Percentiles rank a stretch among this genome's conserved stretches.
phyloP scores from a whole-genome alignment of 2,888 invertebrate genomes.

The Xylota segnis region DNA sequence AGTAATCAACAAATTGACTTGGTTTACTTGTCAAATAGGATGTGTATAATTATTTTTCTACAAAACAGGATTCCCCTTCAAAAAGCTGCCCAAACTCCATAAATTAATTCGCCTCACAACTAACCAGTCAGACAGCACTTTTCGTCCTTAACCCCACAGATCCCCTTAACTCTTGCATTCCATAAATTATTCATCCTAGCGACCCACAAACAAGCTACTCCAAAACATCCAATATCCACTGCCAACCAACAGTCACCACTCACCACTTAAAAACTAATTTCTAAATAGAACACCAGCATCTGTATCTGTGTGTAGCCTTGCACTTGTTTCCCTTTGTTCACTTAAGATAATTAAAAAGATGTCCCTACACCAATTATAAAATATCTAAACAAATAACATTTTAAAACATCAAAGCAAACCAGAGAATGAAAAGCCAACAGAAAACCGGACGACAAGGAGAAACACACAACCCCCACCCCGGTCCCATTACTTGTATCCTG shows the following conservation, averaged over 20 bases:
- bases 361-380: slow-evolving; percentile 68
- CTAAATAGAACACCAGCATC: not conserved
- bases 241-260: not conserved
- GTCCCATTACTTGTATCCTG: slow-evolving; percentile 51
- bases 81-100: no score
- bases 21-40: no score
- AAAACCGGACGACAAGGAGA: slow-evolving; percentile 18
- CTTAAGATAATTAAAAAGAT: slow-evolving; percentile 69
- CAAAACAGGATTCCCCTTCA: not conserved
- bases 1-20: no score
- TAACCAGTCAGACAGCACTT: not conserved
- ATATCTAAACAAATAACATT: slow-evolving; percentile 65
- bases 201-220: not conserved
- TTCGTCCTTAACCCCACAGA: not conserved
- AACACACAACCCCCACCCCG: not conserved
- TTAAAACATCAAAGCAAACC: slow-evolving; percentile 61
- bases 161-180: not conserved
- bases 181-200: not conserved
- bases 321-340: slow-evolving; percentile 46
- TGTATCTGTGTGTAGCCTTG: slow-evolving; percentile 13
- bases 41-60: no score
- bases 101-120: not conserved
- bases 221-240: not conserved
- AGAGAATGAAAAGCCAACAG: slow-evolving; percentile 3
- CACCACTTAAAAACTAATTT: slow-evolving; percentile 24